These are phyloP conservation scores for Cephus nigrinus DNA, from an alignment of 2,888 invertebrate species.

Conservation along the genomic window DNA sequence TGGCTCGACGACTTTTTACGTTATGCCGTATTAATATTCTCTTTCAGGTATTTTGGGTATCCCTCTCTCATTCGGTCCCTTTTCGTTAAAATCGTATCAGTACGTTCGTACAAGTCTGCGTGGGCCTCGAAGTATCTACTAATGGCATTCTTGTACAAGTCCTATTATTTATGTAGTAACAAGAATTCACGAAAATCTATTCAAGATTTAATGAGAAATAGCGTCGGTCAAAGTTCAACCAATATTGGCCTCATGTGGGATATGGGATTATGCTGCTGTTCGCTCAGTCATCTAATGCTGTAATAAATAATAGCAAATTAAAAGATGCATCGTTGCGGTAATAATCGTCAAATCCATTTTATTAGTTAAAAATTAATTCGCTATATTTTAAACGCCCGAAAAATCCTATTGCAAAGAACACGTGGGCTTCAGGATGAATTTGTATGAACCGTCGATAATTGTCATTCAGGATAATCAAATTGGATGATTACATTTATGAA, in stretches of 20 bases:
- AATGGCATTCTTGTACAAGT: background rate
- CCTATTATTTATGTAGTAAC: background rate
- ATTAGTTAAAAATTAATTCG: background rate
- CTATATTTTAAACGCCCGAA: background rate
- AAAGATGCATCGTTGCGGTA: background rate
- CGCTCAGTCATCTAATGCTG: background rate
- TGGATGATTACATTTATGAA: background rate
- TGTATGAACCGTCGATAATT: too few relatives aligned
- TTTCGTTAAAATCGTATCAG: background rate
- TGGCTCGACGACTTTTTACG: background rate
- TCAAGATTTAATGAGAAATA: background rate
- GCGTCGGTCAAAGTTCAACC: background rate
- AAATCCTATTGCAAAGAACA: background rate
- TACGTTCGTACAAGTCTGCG: background rate
- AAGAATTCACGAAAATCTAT: background rate
- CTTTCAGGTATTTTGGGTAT: background rate
- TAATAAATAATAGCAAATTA: background rate
- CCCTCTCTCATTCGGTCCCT: background rate
- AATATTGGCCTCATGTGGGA: background rate
- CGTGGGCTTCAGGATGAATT: background rate
- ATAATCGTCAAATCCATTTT: background rate
- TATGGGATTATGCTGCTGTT: background rate
- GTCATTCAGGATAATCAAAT: background rate
- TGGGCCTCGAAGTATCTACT: background rate
- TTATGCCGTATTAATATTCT: background rate